Evolutionary conservation across 2,113 vertebrate species (phyloP).

Genomic region (Furnarius figulus): DNA sequence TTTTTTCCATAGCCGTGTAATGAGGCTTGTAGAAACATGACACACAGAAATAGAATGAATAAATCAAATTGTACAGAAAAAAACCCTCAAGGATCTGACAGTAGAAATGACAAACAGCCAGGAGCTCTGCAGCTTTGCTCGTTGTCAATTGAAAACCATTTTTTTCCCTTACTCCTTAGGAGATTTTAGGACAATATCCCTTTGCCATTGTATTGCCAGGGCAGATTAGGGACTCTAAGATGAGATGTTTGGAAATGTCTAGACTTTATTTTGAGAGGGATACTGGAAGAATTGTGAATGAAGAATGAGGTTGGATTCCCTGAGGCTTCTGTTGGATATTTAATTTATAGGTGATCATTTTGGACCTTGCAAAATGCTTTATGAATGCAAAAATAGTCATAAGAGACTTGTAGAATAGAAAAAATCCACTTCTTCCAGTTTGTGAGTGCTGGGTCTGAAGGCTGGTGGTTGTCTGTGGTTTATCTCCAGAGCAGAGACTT

Average conservation of each 20-base stretch:
- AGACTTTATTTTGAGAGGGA: background rate
- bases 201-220: background rate
- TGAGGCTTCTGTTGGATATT: background rate
- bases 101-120: background rate
- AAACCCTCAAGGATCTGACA: background rate
- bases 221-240: background rate
- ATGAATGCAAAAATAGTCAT: background rate
- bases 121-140: background rate
- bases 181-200: background rate
- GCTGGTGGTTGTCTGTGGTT: background rate
- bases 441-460: background rate
- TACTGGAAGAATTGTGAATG: background rate
- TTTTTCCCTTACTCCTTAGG: background rate
- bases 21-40: conserved; percentile 45
- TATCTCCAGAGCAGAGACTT: background rate
- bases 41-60: conserved; percentile 25
- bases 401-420: background rate
- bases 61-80: background rate
- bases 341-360: background rate
- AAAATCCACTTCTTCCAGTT: background rate
- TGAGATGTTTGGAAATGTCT: background rate
- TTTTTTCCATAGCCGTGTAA: background rate
- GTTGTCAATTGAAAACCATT: background rate
- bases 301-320: background rate
- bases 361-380: background rate